Percentiles rank a stretch among this genome's conserved stretches.
These are phyloP conservation scores for Amphibalanus amphitrite DNA, from an alignment of 1,140 invertebrate species.

Conservation along the genomic window DNA sequence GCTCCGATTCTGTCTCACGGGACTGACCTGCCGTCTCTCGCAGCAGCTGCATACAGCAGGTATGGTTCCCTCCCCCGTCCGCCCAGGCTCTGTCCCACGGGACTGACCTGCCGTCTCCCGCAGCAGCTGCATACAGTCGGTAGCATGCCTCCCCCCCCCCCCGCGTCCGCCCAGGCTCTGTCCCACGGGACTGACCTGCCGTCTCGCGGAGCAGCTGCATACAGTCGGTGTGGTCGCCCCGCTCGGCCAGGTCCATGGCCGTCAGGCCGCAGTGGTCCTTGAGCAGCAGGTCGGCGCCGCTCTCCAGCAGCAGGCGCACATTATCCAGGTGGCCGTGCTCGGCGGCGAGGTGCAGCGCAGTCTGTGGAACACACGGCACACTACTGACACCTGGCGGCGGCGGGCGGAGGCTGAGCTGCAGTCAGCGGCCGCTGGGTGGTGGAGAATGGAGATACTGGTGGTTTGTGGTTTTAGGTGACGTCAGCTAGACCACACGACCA, in stretches of 20 bases:
- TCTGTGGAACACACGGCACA: constrained; percentile 31
- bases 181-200: constrained; percentile 34
- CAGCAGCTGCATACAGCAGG: too few relatives aligned
- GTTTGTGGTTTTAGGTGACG: not conserved
- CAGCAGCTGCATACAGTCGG: not conserved
- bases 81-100: too few relatives aligned
- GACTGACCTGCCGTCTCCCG: not conserved
- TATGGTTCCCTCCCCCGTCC: too few relatives aligned
- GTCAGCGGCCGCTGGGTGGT: too few relatives aligned
- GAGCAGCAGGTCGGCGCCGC: constrained; percentile 44
- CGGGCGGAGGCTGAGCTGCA: constrained; percentile 7
- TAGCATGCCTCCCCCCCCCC: too few relatives aligned
- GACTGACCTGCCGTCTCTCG: not conserved
- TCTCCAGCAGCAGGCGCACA: constrained; percentile 43
- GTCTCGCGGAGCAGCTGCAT: constrained; percentile 46
- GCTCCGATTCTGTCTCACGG: too few relatives aligned
- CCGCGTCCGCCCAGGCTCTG: not conserved
- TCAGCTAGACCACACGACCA: too few relatives aligned
- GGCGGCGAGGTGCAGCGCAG: constrained; percentile 58
- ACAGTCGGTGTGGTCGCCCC: constrained; percentile 45
- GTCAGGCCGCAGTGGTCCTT: constrained; percentile 47
- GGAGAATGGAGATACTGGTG: too few relatives aligned
- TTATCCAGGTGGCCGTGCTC: constrained; percentile 59
- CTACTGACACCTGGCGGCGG: constrained; percentile 6
- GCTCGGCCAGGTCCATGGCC: constrained; percentile 54